Conservation (phyloP, 2,113 vertebrate species). For the Bos javanicus region DNA sequence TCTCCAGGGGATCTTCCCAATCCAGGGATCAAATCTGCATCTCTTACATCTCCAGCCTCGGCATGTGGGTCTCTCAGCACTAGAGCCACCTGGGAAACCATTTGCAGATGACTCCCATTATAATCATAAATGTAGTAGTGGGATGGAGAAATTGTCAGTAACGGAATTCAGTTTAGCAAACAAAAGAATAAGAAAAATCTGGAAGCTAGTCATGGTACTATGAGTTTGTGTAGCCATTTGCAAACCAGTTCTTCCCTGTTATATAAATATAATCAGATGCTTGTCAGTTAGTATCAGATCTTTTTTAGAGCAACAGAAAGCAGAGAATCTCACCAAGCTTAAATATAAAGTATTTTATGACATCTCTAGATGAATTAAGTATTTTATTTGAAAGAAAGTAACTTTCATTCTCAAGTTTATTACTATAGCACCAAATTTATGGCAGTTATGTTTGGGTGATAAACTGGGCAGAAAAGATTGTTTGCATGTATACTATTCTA, state of each 20-base stretch:
- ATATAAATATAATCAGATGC: not conserved
- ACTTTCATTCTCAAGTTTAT: not conserved
- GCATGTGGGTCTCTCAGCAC: not conserved
- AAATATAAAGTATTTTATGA: not conserved
- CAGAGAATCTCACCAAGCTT: not conserved
- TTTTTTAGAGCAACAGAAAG: not conserved
- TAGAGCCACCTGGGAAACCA: not conserved
- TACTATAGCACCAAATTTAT: not conserved
- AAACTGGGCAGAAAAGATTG: not conserved
- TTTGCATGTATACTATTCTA: not conserved
- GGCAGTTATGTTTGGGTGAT: not conserved
- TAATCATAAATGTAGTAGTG: accelerated
- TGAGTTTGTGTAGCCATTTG: not conserved
- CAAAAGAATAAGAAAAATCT: not conserved
- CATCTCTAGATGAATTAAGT: not conserved
- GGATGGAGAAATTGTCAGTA: not conserved
- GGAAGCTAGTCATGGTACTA: not conserved
- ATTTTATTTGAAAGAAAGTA: not conserved
- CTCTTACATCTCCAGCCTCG: not conserved
- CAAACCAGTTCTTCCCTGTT: not conserved
- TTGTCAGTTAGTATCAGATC: not conserved
- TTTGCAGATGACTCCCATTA: not conserved
- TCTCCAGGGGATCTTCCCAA: not conserved
- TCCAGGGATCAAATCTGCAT: not conserved
- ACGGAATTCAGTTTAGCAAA: not conserved